Conservation (phyloP, 1,140 invertebrate species). For the Bombus balteatus region DNA sequence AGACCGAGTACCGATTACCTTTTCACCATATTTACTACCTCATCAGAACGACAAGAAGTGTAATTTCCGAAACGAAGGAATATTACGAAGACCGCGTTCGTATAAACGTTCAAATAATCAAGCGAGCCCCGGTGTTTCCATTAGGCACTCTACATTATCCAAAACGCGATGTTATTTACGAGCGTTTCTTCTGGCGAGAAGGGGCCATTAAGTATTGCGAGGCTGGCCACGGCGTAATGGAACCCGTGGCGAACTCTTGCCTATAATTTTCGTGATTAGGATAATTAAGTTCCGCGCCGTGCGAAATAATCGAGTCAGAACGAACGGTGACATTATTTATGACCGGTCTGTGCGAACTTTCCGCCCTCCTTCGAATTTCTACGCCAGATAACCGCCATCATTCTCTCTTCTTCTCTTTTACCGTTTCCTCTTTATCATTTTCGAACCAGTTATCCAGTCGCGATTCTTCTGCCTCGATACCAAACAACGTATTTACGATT, state of each 20-base stretch:
- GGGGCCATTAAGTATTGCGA: slow-evolving; percentile 26
- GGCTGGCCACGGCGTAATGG: slow-evolving; percentile 8
- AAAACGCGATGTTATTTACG: slow-evolving; percentile 22
- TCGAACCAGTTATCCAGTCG: not conserved
- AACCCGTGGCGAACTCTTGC: slow-evolving; percentile 15
- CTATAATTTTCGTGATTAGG: slow-evolving; percentile 45
- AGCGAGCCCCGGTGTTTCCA: not conserved
- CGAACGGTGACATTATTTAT: slow-evolving; percentile 43
- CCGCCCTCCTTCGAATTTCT: not conserved
- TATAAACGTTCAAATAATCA: not conserved
- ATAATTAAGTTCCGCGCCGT: slow-evolving; percentile 37
- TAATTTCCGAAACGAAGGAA: not conserved
- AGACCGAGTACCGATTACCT: not conserved
- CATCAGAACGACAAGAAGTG: not conserved
- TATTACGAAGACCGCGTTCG: not conserved
- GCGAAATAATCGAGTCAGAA: slow-evolving; percentile 33
- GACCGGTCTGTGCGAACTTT: slow-evolving; percentile 20
- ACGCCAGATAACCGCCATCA: not conserved
- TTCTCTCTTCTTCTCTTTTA: not conserved
- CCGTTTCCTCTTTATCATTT: too few species aligned
- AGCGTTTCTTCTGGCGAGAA: not conserved
- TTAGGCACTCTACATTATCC: not conserved
- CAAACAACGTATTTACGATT: slow-evolving; percentile 26
- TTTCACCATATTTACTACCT: not conserved
- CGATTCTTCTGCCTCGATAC: not conserved